Conservation (phyloP, 2,797 vertebrate species). For the Urophycis tenuis region DNA sequence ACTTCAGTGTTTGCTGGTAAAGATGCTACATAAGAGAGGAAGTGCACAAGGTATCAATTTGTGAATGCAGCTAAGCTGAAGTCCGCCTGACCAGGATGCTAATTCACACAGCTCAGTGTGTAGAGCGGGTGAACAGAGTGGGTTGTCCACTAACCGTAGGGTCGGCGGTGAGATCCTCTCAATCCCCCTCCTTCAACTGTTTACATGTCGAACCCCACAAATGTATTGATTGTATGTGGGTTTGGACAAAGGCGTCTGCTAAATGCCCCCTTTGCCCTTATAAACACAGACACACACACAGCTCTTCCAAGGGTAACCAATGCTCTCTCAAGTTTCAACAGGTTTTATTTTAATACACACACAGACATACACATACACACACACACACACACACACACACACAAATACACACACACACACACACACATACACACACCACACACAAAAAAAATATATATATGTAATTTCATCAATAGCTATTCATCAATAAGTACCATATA, state of each 20-base stretch:
- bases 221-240: too few species aligned
- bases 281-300: slow-evolving; percentile 56
- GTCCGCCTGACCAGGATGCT: slow-evolving; percentile 35
- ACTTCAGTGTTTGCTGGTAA: slow-evolving; percentile 26
- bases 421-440: neutral
- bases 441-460: too few species aligned
- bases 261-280: too few species aligned
- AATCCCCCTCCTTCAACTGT: too few species aligned
- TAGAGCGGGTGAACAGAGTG: too few species aligned
- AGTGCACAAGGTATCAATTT: slow-evolving; percentile 25
- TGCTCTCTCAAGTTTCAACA: slow-evolving; percentile 35
- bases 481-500: too few species aligned
- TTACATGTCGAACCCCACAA: too few species aligned
- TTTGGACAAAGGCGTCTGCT: too few species aligned
- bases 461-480: too few species aligned
- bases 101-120: slow-evolving; percentile 50
- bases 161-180: too few species aligned
- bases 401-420: slow-evolving; percentile 1
- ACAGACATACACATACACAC: neutral
- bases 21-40: slow-evolving; percentile 32
- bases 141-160: too few species aligned
- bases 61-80: slow-evolving; percentile 34
- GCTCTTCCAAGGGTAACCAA: slow-evolving; percentile 52
- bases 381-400: neutral
- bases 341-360: slow-evolving; percentile 11